These are phyloP conservation scores for Busseola fusca DNA, from an alignment of 2,888 invertebrate genomes.

Conservation along the genomic window DNA sequence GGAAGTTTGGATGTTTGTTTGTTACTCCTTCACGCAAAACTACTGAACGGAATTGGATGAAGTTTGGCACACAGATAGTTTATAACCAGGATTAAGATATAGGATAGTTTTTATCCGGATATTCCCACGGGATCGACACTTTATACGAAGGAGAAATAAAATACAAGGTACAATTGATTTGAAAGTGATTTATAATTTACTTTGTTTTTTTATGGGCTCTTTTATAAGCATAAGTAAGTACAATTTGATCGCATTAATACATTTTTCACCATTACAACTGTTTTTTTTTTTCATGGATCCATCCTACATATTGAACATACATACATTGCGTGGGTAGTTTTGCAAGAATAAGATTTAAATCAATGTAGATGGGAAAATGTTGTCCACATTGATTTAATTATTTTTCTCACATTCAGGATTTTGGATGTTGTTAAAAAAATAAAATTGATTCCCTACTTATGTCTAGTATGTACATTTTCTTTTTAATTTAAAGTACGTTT, in stretches of 20 bases:
- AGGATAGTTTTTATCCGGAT: too few relatives aligned
- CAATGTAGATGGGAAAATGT: background rate
- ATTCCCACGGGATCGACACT: too few relatives aligned
- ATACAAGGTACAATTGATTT: background rate
- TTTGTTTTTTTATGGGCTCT: background rate
- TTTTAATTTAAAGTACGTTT: background rate
- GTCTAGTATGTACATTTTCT: conserved; percentile 1
- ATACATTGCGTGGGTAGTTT: background rate
- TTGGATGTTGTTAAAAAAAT: background rate
- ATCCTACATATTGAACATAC: background rate
- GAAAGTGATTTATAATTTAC: background rate
- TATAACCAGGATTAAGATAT: too few relatives aligned
- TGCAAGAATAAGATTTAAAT: background rate
- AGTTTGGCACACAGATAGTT: too few relatives aligned
- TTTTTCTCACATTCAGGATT: background rate
- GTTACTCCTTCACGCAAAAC: too few relatives aligned
- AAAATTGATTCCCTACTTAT: conserved; percentile 1
- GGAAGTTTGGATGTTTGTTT: too few relatives aligned
- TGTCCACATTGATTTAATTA: background rate
- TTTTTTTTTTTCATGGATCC: background rate
- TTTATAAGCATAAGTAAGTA: background rate
- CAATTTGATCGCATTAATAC: conserved; percentile 7
- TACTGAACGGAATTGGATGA: too few relatives aligned
- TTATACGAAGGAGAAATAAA: background rate
- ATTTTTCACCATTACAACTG: background rate